Evolutionary conservation across 2,888 invertebrate species (phyloP).

Genomic region (Quadroppia sp.): DNA sequence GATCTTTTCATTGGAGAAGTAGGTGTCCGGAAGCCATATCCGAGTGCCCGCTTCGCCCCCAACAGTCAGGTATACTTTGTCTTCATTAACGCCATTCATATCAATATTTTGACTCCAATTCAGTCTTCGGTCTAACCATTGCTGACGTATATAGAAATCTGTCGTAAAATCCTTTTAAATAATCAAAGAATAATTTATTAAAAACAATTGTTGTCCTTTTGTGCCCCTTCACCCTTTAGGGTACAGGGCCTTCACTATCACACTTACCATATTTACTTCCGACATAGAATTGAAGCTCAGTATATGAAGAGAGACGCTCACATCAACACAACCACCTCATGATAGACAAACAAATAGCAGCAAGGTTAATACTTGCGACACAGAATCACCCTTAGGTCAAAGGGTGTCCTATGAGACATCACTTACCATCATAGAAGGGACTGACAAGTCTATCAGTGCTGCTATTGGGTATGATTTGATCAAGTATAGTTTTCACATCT

Average conservation of each 20-base stretch:
- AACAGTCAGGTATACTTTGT: constrained; percentile 86
- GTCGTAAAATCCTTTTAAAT: constrained; percentile 79
- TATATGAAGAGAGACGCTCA: too few relatives aligned
- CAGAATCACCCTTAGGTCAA: too few relatives aligned
- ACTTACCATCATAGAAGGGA: constrained; percentile 96
- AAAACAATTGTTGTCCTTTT: too few relatives aligned
- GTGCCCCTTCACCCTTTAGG: too few relatives aligned
- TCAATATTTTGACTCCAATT: too few relatives aligned
- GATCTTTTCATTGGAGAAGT: constrained; percentile 99
- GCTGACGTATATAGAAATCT: constrained; percentile 99
- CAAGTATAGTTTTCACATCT: constrained; percentile 48
- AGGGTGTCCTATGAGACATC: too few relatives aligned
- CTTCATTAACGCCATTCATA: too few relatives aligned
- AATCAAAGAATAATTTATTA: neutral
- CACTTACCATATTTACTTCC: too few relatives aligned
- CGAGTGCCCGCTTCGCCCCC: constrained; percentile 93
- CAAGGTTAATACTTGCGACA: too few relatives aligned
- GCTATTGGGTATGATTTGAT: constrained; percentile 63
- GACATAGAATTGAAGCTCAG: too few relatives aligned
- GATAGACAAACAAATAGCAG: too few relatives aligned
- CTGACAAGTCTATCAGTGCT: constrained; percentile 96
- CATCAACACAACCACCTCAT: too few relatives aligned
- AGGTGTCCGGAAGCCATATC: constrained; percentile 99
- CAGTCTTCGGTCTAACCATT: constrained; percentile 94
- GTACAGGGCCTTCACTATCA: neutral